Conservation (phyloP, 2,888 invertebrate species). For the Theodoxus fluviatilis region DNA sequence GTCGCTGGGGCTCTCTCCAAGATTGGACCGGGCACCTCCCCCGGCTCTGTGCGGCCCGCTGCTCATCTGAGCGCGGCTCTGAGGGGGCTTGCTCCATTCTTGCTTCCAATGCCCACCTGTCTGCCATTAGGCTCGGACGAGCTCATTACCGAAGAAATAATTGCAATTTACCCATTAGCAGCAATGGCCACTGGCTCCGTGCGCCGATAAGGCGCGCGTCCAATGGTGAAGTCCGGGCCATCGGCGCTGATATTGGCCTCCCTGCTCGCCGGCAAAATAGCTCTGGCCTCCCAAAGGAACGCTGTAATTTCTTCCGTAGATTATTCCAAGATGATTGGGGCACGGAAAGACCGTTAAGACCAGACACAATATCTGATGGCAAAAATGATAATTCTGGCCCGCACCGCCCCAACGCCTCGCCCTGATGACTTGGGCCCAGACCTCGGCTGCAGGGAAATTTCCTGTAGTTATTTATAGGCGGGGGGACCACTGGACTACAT, state of each 20-base stretch:
- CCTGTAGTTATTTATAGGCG: no score
- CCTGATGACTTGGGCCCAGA: no score
- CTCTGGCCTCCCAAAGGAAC: conserved; percentile 30
- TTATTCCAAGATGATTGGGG: conserved; percentile 34
- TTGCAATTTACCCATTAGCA: conserved; percentile 33
- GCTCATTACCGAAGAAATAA: conserved; percentile 32
- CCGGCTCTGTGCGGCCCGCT: no score
- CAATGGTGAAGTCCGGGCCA: background rate
- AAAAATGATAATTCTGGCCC: no score
- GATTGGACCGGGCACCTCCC: no score
- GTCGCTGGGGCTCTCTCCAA: no score
- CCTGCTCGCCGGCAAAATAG: conserved; percentile 28
- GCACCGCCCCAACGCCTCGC: no score
- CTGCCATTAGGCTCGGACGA: conserved; percentile 27
- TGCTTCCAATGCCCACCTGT: no score
- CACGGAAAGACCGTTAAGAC: conserved; percentile 26
- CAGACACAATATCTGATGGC: conserved; percentile 27
- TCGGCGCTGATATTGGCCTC: background rate
- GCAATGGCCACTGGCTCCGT: conserved; percentile 26
- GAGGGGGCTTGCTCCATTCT: no score
- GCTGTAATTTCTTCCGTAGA: conserved; percentile 34
- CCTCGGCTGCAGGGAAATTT: no score
- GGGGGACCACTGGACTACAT: no score
- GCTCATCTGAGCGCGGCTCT: no score
- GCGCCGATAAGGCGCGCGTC: conserved; percentile 25